A percentile compares a stretch with the other conserved stretches of the same genome.
Conservation (phyloP, 2,113 vertebrate genomes). For the Bagarius yarrelli region DNA sequence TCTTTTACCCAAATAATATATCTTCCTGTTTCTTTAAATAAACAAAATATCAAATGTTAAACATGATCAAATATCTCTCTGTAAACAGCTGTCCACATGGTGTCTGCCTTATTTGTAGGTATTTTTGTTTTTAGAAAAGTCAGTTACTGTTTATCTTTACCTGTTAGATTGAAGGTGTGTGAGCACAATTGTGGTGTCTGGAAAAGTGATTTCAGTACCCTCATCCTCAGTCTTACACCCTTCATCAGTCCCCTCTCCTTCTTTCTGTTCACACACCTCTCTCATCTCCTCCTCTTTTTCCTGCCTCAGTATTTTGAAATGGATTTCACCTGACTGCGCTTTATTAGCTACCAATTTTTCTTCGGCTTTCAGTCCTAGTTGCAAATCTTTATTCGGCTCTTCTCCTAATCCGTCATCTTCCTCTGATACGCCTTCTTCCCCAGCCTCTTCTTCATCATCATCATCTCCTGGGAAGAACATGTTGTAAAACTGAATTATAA, state of each 20-base stretch:
- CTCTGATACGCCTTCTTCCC: neutral
- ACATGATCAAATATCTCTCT: neutral
- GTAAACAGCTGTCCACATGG: no score
- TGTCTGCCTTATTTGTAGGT: no score
- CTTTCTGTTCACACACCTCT: slow-evolving; percentile 20
- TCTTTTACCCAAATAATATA: neutral
- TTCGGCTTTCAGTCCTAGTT: neutral
- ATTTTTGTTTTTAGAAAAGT: neutral
- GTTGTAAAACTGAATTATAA: neutral
- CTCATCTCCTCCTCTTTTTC: slow-evolving; percentile 25
- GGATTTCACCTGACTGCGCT: neutral
- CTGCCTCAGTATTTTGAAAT: slow-evolving; percentile 31
- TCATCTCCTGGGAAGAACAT: slow-evolving; percentile 62
- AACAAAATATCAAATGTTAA: no score
- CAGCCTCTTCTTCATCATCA: slow-evolving; percentile 65
- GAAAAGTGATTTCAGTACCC: slow-evolving; percentile 72
- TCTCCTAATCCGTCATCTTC: slow-evolving; percentile 34
- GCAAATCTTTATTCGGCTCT: slow-evolving; percentile 36
- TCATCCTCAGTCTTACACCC: slow-evolving; percentile 38
- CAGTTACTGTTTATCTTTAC: slow-evolving; percentile 57
- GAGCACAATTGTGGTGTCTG: slow-evolving; percentile 89
- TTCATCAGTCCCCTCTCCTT: slow-evolving; percentile 28
- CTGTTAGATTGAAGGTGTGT: slow-evolving; percentile 87
- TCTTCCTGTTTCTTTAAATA: neutral
- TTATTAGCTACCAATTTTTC: slow-evolving; percentile 5